Percentiles rank a stretch among this genome's conserved stretches.
These are phyloP conservation scores for Nomada flava DNA, from an alignment of 2,888 invertebrate genomes.

Conservation along the genomic window DNA sequence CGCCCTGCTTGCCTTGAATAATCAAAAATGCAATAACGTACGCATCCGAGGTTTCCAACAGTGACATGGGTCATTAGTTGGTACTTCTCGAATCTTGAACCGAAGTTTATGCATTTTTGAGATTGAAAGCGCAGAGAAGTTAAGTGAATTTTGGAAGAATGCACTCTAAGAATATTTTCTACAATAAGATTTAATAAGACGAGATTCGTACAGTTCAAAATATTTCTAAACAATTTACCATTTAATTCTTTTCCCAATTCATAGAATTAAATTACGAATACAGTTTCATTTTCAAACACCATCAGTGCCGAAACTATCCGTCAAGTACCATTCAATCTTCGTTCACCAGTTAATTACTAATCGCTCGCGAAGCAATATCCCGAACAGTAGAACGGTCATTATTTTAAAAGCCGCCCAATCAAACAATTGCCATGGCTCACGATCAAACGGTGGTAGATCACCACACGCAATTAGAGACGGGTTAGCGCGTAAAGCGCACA, in stretches of 20 bases:
- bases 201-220: too few relatives aligned
- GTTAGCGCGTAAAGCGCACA: conserved; percentile 4
- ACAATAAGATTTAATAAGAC: too few relatives aligned
- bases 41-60: background rate
- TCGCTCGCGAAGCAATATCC: conserved; percentile 6
- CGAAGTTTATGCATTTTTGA: too few relatives aligned
- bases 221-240: too few relatives aligned
- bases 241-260: too few relatives aligned
- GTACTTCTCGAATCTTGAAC: background rate
- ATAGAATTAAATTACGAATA: too few relatives aligned
- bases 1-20: conserved; percentile 5
- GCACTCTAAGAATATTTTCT: too few relatives aligned
- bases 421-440: conserved; percentile 37
- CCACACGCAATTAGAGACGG: conserved; percentile 41
- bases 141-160: background rate
- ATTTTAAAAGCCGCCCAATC: conserved; percentile 33
- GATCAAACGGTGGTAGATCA: conserved; percentile 22
- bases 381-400: background rate
- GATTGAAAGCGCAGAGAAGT: background rate
- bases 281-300: background rate
- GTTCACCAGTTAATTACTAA: background rate
- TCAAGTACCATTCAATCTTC: background rate
- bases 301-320: background rate
- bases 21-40: conserved; percentile 44
- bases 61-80: conserved; percentile 14